Evolutionary conservation across 2,888 invertebrate species (phyloP), one percentile per base, ranked within the genome.

Genomic region (Halocaridina rubra): DNA sequence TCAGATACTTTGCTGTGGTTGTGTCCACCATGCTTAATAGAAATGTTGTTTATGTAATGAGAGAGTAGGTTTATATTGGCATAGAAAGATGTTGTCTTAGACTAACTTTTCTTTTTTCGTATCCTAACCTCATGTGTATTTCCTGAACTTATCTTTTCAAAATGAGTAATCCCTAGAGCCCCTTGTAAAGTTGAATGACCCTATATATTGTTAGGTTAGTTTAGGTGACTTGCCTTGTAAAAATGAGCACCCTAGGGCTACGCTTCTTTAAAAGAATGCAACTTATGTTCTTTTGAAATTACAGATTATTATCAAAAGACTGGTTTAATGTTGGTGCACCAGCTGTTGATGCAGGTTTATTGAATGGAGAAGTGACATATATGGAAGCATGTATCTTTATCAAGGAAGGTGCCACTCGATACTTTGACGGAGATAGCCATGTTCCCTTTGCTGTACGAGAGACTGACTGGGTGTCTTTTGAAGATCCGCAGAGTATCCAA

Each of bases 381-480:
- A 92, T 93, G 0, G 93, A 94, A 85, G 92, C 95, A 24, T 97
- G 97, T 89, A 90, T 91, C 85, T 96, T 95, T 90, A 90, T 94
- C 10, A 90, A 91, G 13, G 90, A 91, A 79, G 93, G 93, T 16
- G 84, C 84, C 1, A 91, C 91, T 0, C 91, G 92, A 5, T 91
- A 93, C 39, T 95, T 94, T 90, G 95, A 96, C 89, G 90, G 92
- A 8, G 93, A 93, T 57, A 94, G 95, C 7, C 93, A 93, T 89
- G 96, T 96, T 57, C 96, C 97, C 0, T 97, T 95, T 91, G 92
- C 95, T 8, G 94, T 93, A 89, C 93, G 93, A 85, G 92, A 92
- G 75, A 91, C 91, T n/a, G 95, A 97, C 89, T 97, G 97, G 97
- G 93, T 96, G 61, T 96, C 97, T 0, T 97, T 94, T 90, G 97